A percentile compares a stretch with the other conserved stretches of the same genome.
Conservation (phyloP, 2,797 vertebrate species). For the Bucorvus abyssinicus region DNA sequence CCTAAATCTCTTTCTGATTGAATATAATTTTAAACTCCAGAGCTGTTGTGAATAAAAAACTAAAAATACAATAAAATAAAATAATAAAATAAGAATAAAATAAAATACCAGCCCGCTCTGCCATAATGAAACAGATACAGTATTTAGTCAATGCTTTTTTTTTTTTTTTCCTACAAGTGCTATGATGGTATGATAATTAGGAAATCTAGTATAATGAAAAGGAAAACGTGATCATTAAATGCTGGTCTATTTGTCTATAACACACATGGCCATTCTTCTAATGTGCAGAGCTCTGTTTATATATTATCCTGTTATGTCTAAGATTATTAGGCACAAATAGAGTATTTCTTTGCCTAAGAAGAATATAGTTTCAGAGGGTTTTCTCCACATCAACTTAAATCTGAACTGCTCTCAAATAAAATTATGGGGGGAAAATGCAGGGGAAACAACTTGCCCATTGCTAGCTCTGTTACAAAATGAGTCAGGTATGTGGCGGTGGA, state of each 20-base stretch:
- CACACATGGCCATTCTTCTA: not conserved
- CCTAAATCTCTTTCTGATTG: not conserved
- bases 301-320: not conserved
- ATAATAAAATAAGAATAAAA: not conserved
- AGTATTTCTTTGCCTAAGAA: not conserved
- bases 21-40: not conserved
- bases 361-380: conserved; percentile 14
- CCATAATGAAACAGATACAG: not conserved
- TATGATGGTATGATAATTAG: not conserved
- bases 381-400: conserved; percentile 28
- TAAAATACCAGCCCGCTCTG: not conserved
- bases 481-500: conserved; percentile 42
- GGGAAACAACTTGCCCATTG: conserved; percentile 47
- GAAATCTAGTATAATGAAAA: not conserved
- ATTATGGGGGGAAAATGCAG: conserved; percentile 48
- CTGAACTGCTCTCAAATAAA: conserved; percentile 62
- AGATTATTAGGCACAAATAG: not conserved
- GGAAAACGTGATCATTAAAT: not conserved
- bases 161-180: not conserved
- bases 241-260: not conserved
- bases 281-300: not conserved
- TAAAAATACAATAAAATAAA: not conserved
- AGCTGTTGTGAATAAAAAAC: not conserved
- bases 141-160: not conserved
- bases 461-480: conserved; percentile 61